Evolutionary conservation across 2,888 invertebrate species (phyloP).

Genomic region (Cosmopolites sordidus): DNA sequence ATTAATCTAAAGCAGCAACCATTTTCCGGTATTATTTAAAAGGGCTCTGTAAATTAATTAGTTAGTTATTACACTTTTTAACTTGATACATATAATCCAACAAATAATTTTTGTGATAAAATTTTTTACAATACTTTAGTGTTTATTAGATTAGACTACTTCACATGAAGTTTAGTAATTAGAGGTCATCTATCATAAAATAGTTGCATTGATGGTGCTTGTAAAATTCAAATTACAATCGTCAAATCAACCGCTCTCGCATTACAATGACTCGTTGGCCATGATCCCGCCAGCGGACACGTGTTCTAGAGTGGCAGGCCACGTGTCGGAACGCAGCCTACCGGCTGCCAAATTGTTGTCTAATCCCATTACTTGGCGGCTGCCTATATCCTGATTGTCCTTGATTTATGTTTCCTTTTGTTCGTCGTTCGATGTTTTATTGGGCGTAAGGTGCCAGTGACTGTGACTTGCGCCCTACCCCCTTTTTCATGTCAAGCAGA

Average conservation of each 20-base stretch:
- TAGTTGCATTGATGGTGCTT: neutral
- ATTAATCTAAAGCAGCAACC: neutral
- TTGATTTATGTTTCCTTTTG: constrained; percentile 22
- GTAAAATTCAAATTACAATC: constrained; percentile 1
- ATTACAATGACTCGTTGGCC: constrained; percentile 34
- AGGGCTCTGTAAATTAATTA: too few relatives aligned
- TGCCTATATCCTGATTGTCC: constrained; percentile 4
- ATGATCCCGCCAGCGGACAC: constrained; percentile 35
- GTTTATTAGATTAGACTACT: neutral
- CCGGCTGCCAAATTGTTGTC: constrained; percentile 16
- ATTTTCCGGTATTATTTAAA: neutral
- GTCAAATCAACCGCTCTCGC: constrained; percentile 17
- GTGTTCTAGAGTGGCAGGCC: constrained; percentile 27
- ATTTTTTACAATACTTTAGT: too few relatives aligned
- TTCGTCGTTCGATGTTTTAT: constrained; percentile 14
- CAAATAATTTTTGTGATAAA: too few relatives aligned
- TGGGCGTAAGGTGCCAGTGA: constrained; percentile 3
- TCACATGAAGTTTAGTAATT: neutral
- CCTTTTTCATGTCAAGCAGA: neutral
- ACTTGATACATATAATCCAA: too few relatives aligned
- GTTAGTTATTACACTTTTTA: too few relatives aligned
- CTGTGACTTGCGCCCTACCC: neutral
- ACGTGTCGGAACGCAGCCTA: constrained; percentile 21
- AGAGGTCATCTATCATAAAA: neutral
- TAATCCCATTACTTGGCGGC: constrained; percentile 22